A percentile compares a stretch with the other conserved stretches of the same genome.
Evolutionary conservation across 64 coral and sea anemone species (phyloP).

Genomic region (Platygyra sinensis): DNA sequence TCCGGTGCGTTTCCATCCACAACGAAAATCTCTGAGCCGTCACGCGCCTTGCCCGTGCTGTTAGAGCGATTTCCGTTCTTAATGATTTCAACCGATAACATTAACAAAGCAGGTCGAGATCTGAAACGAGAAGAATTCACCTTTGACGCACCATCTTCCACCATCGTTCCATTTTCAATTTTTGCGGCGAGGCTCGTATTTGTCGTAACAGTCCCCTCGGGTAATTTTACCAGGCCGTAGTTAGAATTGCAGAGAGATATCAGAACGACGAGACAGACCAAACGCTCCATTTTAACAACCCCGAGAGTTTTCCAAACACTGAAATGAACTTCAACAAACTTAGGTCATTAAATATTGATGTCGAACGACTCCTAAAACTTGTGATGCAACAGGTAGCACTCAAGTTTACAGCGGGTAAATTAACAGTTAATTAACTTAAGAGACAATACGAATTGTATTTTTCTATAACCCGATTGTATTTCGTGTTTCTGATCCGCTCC

Average conservation of each 20-base stretch:
- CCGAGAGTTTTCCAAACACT: not conserved
- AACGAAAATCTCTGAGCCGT: constrained; percentile 32
- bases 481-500: not conserved
- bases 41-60: not conserved
- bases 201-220: not conserved
- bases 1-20: constrained; percentile 15
- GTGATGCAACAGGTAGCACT: not conserved
- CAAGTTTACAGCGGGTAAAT: constrained; percentile 4
- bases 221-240: not conserved
- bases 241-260: not conserved
- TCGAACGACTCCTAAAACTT: not conserved
- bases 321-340: not conserved
- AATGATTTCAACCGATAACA: constrained; percentile 42
- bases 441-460: not conserved
- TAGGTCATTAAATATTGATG: constrained; percentile 23
- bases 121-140: not conserved
- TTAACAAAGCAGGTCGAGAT: not conserved
- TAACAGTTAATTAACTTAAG: not conserved
- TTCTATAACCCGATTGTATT: not conserved
- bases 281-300: constrained; percentile 6
- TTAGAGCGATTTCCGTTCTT: constrained; percentile 31
- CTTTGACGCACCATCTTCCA: not conserved
- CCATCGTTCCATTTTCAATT: not conserved
- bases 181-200: not conserved
- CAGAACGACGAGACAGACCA: not conserved